phyloP scores from a whole-genome alignment of 2,797 vertebrate species.

The Mormyrus hasselquistii region DNA sequence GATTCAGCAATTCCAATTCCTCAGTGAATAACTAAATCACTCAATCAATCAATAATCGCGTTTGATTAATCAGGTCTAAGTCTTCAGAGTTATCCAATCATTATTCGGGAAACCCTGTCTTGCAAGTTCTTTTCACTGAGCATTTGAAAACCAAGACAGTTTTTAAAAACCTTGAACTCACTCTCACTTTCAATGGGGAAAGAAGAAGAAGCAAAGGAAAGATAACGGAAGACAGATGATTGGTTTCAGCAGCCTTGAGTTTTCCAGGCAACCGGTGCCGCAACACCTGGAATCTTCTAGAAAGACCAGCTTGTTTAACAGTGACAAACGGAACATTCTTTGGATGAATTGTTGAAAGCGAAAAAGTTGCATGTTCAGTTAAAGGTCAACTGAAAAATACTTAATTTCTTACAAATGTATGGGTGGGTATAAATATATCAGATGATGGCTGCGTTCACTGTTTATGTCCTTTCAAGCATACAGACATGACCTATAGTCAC shows the following conservation, averaged over 20 bases:
- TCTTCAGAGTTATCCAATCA: neutral
- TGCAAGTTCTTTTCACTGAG: slow-evolving; percentile 7
- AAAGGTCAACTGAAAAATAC: slow-evolving; percentile 13
- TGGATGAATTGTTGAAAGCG: slow-evolving; percentile 15
- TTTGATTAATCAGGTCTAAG: neutral
- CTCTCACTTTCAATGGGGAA: slow-evolving; percentile 11
- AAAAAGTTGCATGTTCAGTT: neutral
- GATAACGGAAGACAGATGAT: neutral
- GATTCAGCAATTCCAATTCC: neutral
- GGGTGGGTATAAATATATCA: neutral
- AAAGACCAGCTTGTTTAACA: neutral
- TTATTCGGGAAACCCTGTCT: neutral
- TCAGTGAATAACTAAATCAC: neutral
- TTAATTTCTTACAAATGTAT: neutral
- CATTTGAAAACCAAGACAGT: neutral
- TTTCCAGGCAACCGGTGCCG: neutral
- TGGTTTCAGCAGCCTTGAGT: neutral
- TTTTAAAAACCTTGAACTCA: neutral
- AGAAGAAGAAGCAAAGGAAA: neutral
- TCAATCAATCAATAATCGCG: neutral
- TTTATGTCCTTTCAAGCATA: neutral
- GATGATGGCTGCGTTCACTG: neutral
- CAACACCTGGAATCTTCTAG: neutral
- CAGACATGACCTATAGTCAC: neutral
- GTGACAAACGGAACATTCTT: slow-evolving; percentile 16